phyloP scores from a whole-genome alignment of 2,888 invertebrate species.

The Theretra japonica region DNA sequence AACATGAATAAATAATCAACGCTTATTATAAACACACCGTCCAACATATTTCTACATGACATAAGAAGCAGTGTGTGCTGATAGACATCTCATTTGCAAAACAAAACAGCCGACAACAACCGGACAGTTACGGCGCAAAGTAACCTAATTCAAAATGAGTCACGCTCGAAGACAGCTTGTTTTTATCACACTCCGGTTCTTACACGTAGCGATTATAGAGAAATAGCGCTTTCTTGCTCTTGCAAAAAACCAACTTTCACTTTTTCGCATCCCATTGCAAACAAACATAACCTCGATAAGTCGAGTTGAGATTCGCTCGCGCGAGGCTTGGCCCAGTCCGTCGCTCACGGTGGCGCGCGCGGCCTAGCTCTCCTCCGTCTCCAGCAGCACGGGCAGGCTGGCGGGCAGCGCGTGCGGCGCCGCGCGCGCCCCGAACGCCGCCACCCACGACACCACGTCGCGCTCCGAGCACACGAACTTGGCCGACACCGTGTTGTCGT shows the following conservation, averaged over 20 bases:
- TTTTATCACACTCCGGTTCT: conserved; percentile 45
- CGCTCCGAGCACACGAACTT: conserved; percentile 85
- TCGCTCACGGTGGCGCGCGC: conserved; percentile 43
- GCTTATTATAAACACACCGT: background rate
- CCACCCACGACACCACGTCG: conserved; percentile 85
- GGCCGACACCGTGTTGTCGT: conserved; percentile 85
- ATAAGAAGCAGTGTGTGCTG: conserved; percentile 10
- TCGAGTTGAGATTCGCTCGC: conserved; percentile 50
- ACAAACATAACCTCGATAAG: conserved; percentile 69
- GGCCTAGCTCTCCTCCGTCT: conserved; percentile 83
- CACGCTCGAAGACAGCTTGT: conserved; percentile 44
- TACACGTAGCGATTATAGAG: conserved; percentile 49
- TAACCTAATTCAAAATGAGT: conserved; percentile 41
- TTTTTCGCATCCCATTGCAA: conserved; percentile 74
- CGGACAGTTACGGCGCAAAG: conserved; percentile 23
- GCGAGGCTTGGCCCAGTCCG: conserved; percentile 53
- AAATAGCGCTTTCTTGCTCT: conserved; percentile 65
- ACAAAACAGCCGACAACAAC: conserved; percentile 22
- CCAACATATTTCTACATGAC: conserved; percentile 13
- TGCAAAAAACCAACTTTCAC: conserved; percentile 76
- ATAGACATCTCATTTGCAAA: conserved; percentile 21
- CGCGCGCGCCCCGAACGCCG: conserved; percentile 81
- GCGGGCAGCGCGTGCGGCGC: conserved; percentile 77
- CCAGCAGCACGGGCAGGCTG: conserved; percentile 85
- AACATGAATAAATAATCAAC: conserved; percentile 5